Base-by-base conservation (phyloP, 2,797 vertebrate species). In the Microcaecilia unicolor region DNA sequence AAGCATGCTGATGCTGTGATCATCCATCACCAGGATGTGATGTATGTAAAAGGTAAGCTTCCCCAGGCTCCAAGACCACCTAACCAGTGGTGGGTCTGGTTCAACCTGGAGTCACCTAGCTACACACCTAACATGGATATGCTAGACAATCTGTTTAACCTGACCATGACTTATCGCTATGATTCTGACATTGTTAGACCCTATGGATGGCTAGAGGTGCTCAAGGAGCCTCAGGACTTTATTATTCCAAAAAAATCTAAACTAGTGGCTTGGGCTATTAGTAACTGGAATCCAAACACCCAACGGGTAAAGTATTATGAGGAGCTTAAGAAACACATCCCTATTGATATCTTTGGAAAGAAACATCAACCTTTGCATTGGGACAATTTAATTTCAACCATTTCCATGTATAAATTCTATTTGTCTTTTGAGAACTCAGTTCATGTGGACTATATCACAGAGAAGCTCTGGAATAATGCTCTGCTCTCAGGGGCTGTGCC, bases 401-500 rank as follows among this genome's bases (percentile, higher is more conserved):
- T 90, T 13, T 90, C 89, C 22, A 73, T 3, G 5, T 97, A 93
- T 55, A 88, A 78, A 59, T 98, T 97, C 66, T 98, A 98, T 44
- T 74, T 98, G 37, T 79, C 94, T 14, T 93, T 98, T 0, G 95
- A 98, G 66, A 98, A 98, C 63, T 76, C 89, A 0, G 17, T 74
- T 19, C 55, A 82, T 53, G 83, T 31, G 3, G 91, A 98, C 55
- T 98, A 98, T 21, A 90, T 98, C 60, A 96, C 94, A 0, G 95
- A 98, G 60, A 98, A 98, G 61, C 76, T 98, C 21, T 98, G 95
- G 95, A 63, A 58, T 21, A 98, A 97, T 0, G 72, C 90, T 0
- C 81, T 90, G 51, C 20, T 50, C 10, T 83, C 84, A 0, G 83
- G 89, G 2, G 25, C 86, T 0, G 85, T 98, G 22, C 94, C 95